These are phyloP conservation scores for Colostygia pectinataria DNA, from an alignment of 2,888 invertebrate species.

Conservation along the genomic window DNA sequence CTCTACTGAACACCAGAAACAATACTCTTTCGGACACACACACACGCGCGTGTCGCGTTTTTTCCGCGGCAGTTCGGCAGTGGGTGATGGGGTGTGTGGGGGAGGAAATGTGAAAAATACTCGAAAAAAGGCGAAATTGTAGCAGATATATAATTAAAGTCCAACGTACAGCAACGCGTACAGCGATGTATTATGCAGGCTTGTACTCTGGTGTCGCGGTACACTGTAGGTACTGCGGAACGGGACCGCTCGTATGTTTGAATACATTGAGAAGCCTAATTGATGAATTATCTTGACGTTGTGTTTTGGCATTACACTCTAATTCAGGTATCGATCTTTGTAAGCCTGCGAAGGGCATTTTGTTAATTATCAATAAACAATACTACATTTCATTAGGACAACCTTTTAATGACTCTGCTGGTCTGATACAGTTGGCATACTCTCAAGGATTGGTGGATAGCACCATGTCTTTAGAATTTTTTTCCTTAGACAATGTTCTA, in stretches of 20 bases:
- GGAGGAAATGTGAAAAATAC: conserved; percentile 83
- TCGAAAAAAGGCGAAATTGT: conserved; percentile 84
- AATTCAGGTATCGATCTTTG: conserved; percentile 9
- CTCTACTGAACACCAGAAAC: conserved; percentile 29
- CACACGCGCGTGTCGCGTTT: conserved; percentile 64
- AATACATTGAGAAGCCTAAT: conserved; percentile 30
- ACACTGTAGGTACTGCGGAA: conserved; percentile 36
- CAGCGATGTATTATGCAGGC: conserved; percentile 80
- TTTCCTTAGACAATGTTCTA: too few species aligned
- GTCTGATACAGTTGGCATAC: too few species aligned
- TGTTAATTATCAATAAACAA: too few species aligned
- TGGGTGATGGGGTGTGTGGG: conserved; percentile 63
- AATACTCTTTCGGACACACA: conserved; percentile 52
- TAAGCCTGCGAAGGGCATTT: not conserved
- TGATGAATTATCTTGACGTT: conserved; percentile 24
- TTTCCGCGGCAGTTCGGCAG: conserved; percentile 73
- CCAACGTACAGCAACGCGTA: conserved; percentile 75
- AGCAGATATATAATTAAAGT: conserved; percentile 84
- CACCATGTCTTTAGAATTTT: too few species aligned
- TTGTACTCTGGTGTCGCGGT: conserved; percentile 66
- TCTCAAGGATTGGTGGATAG: too few species aligned
- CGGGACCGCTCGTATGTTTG: conserved; percentile 23
- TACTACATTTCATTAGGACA: too few species aligned
- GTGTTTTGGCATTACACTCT: conserved; percentile 16
- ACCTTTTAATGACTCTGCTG: too few species aligned